These are phyloP conservation scores for Corythornis leucogaster DNA, from an alignment of 2,797 vertebrate species.

Conservation along the genomic window DNA sequence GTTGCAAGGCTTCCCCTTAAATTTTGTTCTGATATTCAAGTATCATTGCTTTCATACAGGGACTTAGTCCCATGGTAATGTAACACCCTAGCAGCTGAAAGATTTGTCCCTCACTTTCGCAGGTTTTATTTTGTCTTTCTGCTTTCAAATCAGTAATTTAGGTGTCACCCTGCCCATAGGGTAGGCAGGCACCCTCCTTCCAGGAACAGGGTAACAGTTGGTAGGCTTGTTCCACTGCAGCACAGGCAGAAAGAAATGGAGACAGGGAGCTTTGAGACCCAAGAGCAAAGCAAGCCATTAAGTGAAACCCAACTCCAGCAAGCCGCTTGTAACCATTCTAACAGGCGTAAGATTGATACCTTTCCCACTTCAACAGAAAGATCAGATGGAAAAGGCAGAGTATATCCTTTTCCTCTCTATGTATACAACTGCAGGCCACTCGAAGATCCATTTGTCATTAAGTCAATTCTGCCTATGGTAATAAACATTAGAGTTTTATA, in stretches of 20 bases:
- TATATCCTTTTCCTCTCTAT: conserved; percentile 29
- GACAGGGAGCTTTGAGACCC: conserved; percentile 11
- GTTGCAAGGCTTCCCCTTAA: not conserved
- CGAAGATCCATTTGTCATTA: conserved; percentile 31
- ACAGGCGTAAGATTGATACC: conserved; percentile 60
- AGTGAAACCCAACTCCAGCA: conserved; percentile 52
- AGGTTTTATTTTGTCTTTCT: not conserved
- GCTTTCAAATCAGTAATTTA: not conserved
- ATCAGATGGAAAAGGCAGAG: conserved; percentile 52
- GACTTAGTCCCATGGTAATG: not conserved
- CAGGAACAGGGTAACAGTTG: not conserved
- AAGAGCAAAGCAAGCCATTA: conserved; percentile 54
- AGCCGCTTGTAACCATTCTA: conserved; percentile 1
- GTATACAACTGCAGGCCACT: conserved; percentile 29
- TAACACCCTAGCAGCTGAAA: not conserved
- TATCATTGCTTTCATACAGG: not conserved
- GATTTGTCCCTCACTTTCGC: not conserved
- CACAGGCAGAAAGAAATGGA: not conserved
- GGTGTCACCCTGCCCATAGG: not conserved
- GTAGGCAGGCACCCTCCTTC: not conserved
- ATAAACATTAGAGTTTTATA: conserved; percentile 16
- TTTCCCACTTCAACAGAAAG: conserved; percentile 53
- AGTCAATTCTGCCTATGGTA: not conserved
- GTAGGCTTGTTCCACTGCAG: not conserved
- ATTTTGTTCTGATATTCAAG: not conserved